phyloP scores from a whole-genome alignment of 2,797 vertebrate species.

The Psittacula derbiana region DNA sequence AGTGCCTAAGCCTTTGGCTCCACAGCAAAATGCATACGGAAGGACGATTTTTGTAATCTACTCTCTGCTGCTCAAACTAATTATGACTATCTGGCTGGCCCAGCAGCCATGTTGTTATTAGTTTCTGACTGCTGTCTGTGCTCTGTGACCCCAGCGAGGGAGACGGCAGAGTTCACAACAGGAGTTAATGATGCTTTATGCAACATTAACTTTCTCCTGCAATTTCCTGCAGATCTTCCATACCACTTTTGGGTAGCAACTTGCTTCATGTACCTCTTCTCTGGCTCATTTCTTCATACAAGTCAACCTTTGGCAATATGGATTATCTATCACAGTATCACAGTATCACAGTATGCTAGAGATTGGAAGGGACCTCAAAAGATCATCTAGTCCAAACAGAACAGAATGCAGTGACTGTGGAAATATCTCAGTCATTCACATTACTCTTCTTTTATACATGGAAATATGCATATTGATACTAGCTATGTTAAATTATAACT shows the following conservation, averaged over 20 bases:
- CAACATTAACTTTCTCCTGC: constrained; percentile 35
- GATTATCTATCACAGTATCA: not conserved
- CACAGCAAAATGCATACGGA: not conserved
- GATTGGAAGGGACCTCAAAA: no score
- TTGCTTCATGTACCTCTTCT: not conserved
- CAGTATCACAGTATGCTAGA: no score
- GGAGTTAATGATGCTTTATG: constrained; percentile 25
- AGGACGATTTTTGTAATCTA: not conserved
- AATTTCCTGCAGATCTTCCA: constrained; percentile 12
- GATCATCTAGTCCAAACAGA: not conserved
- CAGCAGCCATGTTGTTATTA: not conserved
- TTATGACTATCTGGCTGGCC: not conserved
- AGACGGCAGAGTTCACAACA: not conserved
- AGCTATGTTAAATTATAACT: not conserved
- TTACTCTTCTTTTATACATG: not conserved
- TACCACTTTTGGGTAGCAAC: not conserved
- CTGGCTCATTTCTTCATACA: constrained; percentile 16
- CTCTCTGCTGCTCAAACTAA: not conserved
- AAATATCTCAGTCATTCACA: not conserved
- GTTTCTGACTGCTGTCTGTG: not conserved
- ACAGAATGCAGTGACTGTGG: not conserved
- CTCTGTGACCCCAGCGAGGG: not conserved
- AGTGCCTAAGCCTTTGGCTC: not conserved
- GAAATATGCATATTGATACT: not conserved
- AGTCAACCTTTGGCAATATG: not conserved